Evolutionary conservation across 2,113 vertebrate genomes (phyloP).

Genomic region (Tretioscincus oriximinensis): DNA sequence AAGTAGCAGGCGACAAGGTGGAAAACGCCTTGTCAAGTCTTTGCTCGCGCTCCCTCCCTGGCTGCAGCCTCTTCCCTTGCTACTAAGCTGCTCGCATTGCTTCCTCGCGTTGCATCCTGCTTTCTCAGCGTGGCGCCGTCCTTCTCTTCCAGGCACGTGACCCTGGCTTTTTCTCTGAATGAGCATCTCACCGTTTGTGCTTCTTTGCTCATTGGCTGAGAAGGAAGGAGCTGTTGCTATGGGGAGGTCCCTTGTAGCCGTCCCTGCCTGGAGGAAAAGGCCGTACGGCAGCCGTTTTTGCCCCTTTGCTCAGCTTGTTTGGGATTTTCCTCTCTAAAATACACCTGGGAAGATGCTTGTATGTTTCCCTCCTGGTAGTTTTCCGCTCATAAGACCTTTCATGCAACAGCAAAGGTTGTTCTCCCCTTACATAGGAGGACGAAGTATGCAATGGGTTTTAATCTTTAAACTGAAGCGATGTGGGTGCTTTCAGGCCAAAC

Average conservation of each 20-base stretch:
- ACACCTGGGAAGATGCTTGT: slow-evolving; percentile 14
- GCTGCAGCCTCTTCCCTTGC: neutral
- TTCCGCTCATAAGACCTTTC: neutral
- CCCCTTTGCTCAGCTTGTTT: neutral
- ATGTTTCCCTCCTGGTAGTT: slow-evolving; percentile 13
- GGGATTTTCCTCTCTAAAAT: slow-evolving; percentile 11
- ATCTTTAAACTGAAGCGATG: neutral
- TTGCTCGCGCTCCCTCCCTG: neutral
- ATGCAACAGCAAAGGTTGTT: neutral
- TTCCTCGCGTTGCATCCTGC: too few species aligned
- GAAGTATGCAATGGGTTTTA: neutral
- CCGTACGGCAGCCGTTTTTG: neutral
- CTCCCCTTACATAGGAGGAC: rapidly evolving
- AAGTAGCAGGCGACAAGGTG: neutral
- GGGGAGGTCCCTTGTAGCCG: slow-evolving; percentile 31
- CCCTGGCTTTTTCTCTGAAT: slow-evolving; percentile 2
- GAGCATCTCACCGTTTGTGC: neutral
- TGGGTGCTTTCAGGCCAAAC: neutral
- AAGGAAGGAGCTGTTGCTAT: slow-evolving; percentile 45
- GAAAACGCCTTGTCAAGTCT: neutral
- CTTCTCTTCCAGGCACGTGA: neutral
- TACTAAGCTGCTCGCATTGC: neutral
- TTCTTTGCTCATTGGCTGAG: slow-evolving; percentile 15
- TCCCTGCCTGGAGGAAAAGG: slow-evolving; percentile 8
- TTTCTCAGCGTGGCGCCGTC: neutral